Evolutionary conservation across 2,113 vertebrate species (phyloP), one percentile per base, ranked within the genome.

Genomic region (Myotis davidii): DNA sequence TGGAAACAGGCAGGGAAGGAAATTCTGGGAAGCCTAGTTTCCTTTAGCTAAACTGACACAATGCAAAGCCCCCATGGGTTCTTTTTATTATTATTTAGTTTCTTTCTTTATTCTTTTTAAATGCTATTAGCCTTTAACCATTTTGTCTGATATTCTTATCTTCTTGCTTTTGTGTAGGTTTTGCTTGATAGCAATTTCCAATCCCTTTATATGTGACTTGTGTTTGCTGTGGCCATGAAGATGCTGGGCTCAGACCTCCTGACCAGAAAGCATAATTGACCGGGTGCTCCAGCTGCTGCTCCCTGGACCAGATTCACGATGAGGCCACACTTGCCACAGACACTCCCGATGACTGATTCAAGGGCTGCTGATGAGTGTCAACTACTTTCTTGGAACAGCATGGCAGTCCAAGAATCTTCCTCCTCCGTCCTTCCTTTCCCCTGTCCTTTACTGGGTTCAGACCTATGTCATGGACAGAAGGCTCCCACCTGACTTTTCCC

Each of bases 101-200:
- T 88, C 52, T 76, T 82, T 78, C 52, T 95, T 84, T 91, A 74
- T 87, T 88, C 42, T n/a, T n/a, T 77, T 56, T 54, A 70, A 77
- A 85, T 48, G 45, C 7, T 52, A 84, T 85, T 85, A 67, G 48
- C 67, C 14, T 88, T 64, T 73, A 45, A 73, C 42, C 84, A 21
- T 85, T 82, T 85, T 27, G 9, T 52, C 72, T 78, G 56, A 16
- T 88, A 54, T 92, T 78, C 27, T n/a, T 56, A 59, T 6, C 29
- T 88, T 29, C 12, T 91, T 93, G 85, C 21, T 86, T 83, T 90
- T 78, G 23, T 76, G 87, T n/a, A 34, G 39, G 39, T 73, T 88
- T 74, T 81, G 13, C 27, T 92, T 86, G 45, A 29, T 18, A 78
- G 50, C 78, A 61, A 52, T 69, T 91, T 93, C 37, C 25, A 29